Evolutionary conservation across 2,888 invertebrate species (phyloP), one percentile per base, ranked within the genome.

Genomic region (Teinopalpus imperialis): DNA sequence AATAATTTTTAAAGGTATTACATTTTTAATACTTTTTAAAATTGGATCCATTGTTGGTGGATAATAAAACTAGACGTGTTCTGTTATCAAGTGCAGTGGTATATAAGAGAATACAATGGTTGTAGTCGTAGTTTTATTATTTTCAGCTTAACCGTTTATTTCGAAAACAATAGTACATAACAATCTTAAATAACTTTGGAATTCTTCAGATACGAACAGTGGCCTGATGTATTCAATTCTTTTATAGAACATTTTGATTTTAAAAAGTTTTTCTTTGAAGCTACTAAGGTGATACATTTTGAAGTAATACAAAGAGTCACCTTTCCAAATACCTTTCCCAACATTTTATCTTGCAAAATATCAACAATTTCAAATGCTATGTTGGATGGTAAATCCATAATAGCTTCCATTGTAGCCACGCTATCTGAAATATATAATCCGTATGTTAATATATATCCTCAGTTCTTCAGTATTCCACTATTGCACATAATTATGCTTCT

Each of bases 311-410:
- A 87, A 35, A 88, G 60, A 5, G 87, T 86, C 31, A 72, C 73
- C 54, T 85, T 87, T 16, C 87, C 87, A 52, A 72, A 86, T 46
- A 85, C 51, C 51, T 81, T 82, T 3, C 83, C 83, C 34, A 71
- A 56, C 75, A 87, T 70, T 64, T 77, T 81, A 23, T 81, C 74
- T 61, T 85, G 72, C 51, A 87, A 59, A 43, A 82, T 82, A 26
- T 86, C 82, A n/a, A 86, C 79, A 32, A 81, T 70, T 67, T 85
- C 80, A 43, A 79, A 76, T 36, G 70, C 81, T 10, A 83, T 59
- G 42, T 81, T 85, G 23, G 83, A 81, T 3, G 87, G 85, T 49
- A 86, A 67, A 64, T 87, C 81, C 78, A 79, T 78, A 26, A 79
- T 74, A 5, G 85, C 77, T 56, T 81, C 82, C 77, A 83, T 72